Base-by-base conservation (phyloP, 1,140 invertebrate genomes). In the Gonatopus flavifemur region DNA sequence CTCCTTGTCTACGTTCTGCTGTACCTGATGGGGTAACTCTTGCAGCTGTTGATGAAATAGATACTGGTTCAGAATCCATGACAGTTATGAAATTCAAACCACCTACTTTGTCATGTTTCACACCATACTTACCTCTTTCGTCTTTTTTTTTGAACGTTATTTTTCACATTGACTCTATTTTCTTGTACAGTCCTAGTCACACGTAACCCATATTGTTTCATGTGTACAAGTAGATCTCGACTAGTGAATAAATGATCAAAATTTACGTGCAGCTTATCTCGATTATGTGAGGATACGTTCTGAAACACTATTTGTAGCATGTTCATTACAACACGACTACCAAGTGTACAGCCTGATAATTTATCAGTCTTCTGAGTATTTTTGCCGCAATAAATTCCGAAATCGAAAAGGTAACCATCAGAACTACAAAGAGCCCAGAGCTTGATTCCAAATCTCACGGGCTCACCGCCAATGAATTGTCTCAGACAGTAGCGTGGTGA, bases 11-110 rank as follows among this genome's bases (percentile, higher is more conserved):
- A 40, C 21, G 38, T 40, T 40, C 21, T 24, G n/a, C 21, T 40
- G 38, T 40, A 40, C 21, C 20, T 40, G 12, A 40, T 24, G 38
- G 38, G 38, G 19, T 40, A 40, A 40, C 38, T 22, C 19, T 22
- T 40, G 38, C 38, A 40, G 38, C 21, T 13, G 38, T 40, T 40
- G 38, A 40, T 40, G 13, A 40, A 19, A 24, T 10, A 13, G 33
- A 28, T 28, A 28, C 25, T 28, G 25, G 25, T 6, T n/a, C n/a
- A n/a, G n/a, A n/a, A n/a, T n/a, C n/a, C n/a, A n/a, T n/a, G n/a
- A n/a, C n/a, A n/a, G n/a, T 7, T 28, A 28, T 28, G 25, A 28
- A 12, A 6, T 6, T 28, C 12, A 28, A 28, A 12, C 6, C 12
- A 28, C 25, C 6, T 28, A 28, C 6, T 12, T 28, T 28, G 12